A percentile compares a stretch with the other conserved stretches of the same genome.
Evolutionary conservation across 2,888 invertebrate species (phyloP).

Genomic region (Tenthredo scrophulariae): DNA sequence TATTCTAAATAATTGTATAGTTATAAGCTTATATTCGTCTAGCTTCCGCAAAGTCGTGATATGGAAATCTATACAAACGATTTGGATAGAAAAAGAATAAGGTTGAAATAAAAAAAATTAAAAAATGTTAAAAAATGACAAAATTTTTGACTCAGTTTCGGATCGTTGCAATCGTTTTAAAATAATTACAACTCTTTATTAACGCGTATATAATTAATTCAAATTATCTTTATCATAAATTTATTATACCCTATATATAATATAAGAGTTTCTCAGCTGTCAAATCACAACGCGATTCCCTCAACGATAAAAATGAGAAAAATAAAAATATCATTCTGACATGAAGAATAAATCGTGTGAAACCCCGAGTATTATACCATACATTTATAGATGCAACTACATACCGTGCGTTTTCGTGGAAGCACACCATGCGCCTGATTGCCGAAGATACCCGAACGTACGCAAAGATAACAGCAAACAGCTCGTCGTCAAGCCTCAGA

Average conservation of each 20-base stretch:
- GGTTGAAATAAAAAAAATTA: neutral
- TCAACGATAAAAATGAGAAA: neutral
- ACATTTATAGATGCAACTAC: neutral
- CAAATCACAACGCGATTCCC: constrained; percentile 29
- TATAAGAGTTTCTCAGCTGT: constrained; percentile 13
- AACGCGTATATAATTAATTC: neutral
- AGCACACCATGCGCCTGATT: no score
- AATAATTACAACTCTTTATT: neutral
- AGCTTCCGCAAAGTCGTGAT: neutral
- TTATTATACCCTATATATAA: neutral
- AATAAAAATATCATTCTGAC: neutral
- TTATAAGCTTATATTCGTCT: constrained; percentile 8
- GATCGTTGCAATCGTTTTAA: neutral
- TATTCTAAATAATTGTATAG: neutral
- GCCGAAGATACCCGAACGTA: no score
- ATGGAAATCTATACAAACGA: neutral
- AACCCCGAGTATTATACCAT: constrained; percentile 43
- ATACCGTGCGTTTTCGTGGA: no score
- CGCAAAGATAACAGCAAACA: no score
- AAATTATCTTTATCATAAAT: neutral
- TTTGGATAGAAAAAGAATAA: neutral
- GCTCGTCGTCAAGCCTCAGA: no score
- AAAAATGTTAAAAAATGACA: no score
- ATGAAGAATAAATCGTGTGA: constrained; percentile 33
- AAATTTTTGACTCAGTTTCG: neutral